Evolutionary conservation across 2,888 invertebrate species (phyloP), one percentile per base, ranked within the genome.

Genomic region (Acanthopleura granulata): DNA sequence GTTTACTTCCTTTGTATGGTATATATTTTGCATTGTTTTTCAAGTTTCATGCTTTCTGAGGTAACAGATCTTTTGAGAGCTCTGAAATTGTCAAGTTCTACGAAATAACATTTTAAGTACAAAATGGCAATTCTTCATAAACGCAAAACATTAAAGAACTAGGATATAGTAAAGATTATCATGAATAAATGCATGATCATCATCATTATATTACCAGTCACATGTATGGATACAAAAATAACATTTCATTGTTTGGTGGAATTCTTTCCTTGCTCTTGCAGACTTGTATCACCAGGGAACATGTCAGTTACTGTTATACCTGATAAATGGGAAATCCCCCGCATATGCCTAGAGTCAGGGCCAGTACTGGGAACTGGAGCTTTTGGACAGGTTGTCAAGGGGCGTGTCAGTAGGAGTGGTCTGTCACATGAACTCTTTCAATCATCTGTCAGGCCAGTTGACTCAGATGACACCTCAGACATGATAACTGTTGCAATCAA

Each of bases 371-470:
- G 88, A 6, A 78, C 81, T 61, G 88, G 88, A 11, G 88, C 88
- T 0, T 88, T 88, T 74, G 88, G 88, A 4, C 82, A 86, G 75
- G 88, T 88, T 12, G 75, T 86, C 40, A 84, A 83, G 73, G 88
- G 86, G 11, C 79, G 82, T 49, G 80, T 87, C 72, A 82, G 83
- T 72, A 80, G 79, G 51, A 81, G 82, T 72, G 72, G 85, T 51
- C 74, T 87, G 30, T 66, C 29, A 66, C 25, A 66, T 66, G 25
- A 27, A 6, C 29, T 66, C 16, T 18, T 22, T 16, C 66, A 66
- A 22, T 25, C 66, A 29, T 50, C 25, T 25, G 14, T 57, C 15
- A 51, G 18, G 15, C 69, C 11, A 82, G 85, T 71, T 72, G 84
- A 16, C 83, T 40, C 40, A 3, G 9, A 9, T 40, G 81, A 3